Conservation (phyloP, 2,888 invertebrate genomes). For the Torymus aiolomorphi region DNA sequence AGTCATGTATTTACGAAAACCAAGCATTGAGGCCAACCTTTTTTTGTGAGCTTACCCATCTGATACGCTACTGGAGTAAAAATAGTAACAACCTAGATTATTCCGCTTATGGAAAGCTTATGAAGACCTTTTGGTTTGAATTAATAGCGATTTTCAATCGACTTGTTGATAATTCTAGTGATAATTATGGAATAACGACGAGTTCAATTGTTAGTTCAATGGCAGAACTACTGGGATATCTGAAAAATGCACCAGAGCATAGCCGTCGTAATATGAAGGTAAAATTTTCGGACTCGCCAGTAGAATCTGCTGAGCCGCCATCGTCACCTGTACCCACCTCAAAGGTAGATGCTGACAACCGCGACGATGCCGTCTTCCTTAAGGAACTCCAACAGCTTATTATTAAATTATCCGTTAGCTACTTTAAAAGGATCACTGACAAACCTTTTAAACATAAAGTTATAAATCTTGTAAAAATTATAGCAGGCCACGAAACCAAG, state of each 20-base stretch:
- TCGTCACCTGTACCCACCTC: conserved; percentile 6
- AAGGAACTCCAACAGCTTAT: conserved; percentile 76
- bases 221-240: conserved; percentile 75
- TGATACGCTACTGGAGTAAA: conserved; percentile 79
- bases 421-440: conserved; percentile 78
- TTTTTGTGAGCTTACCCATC: conserved; percentile 76
- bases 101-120: conserved; percentile 69
- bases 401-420: conserved; percentile 76
- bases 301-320: conserved; percentile 58
- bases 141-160: conserved; percentile 69
- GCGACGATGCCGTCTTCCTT: conserved; percentile 71
- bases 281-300: conserved; percentile 75
- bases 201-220: conserved; percentile 66
- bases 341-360: neutral
- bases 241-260: conserved; percentile 75
- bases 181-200: conserved; percentile 57
- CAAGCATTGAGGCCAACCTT: conserved; percentile 74
- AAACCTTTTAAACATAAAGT: conserved; percentile 75
- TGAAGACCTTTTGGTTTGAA: conserved; percentile 74
- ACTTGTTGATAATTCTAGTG: conserved; percentile 59
- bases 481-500: conserved; percentile 78
- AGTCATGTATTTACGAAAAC: conserved; percentile 75
- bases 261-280: conserved; percentile 77
- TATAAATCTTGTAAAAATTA: conserved; percentile 77
- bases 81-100: conserved; percentile 71